These are phyloP conservation scores for Mactromeris polynyma DNA, from an alignment of 2,888 invertebrate genomes.

Conservation along the genomic window DNA sequence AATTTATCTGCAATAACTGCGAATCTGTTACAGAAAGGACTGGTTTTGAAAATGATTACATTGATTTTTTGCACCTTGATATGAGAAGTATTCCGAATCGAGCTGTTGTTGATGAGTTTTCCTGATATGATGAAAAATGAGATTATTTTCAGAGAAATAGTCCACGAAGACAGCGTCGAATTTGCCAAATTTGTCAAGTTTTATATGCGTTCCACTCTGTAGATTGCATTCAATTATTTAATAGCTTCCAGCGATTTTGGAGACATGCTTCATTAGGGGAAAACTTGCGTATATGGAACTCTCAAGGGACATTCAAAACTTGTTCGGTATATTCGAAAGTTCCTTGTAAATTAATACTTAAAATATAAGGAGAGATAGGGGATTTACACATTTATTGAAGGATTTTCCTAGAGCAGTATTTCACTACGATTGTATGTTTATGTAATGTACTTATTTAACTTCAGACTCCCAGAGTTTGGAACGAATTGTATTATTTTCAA, in stretches of 20 bases:
- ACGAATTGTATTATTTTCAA: neutral
- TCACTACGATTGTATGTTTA: neutral
- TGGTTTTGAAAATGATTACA: neutral
- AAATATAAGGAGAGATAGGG: neutral
- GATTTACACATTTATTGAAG: neutral
- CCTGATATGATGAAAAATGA: slow-evolving; percentile 9
- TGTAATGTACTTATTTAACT: neutral
- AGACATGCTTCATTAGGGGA: neutral
- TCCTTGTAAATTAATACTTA: neutral
- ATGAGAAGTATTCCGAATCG: neutral
- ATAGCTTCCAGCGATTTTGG: neutral
- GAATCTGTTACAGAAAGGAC: neutral
- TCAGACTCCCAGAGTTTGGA: neutral
- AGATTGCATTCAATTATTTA: neutral
- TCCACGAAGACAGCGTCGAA: neutral
- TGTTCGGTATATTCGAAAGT: neutral
- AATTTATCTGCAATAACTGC: slow-evolving; percentile 1
- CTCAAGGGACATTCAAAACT: neutral
- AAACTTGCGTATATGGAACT: neutral
- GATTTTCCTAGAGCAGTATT: neutral
- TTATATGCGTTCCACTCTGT: neutral
- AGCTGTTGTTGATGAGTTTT: neutral
- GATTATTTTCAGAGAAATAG: slow-evolving; percentile 1
- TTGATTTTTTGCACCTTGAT: neutral
- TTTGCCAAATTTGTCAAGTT: neutral